These are phyloP conservation scores for Muscicapa adusta DNA, from an alignment of 2,113 vertebrate genomes.

Conservation along the genomic window DNA sequence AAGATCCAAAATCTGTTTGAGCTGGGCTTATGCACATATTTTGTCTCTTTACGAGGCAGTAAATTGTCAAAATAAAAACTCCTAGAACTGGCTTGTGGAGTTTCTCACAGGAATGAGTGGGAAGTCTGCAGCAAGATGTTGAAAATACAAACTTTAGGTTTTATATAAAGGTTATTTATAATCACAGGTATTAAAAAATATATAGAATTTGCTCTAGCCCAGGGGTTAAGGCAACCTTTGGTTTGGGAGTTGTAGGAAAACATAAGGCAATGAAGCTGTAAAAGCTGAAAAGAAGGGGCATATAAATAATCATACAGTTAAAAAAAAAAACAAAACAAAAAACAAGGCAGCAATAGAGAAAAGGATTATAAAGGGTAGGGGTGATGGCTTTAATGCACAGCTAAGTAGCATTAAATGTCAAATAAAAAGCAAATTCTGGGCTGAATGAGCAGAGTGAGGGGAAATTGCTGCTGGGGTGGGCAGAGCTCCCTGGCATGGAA, in stretches of 20 bases:
- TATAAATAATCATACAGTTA: not conserved
- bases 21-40: not conserved
- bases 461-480: not conserved
- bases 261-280: not conserved
- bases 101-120: not conserved
- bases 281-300: not conserved
- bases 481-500: not conserved
- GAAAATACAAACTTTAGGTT: not conserved
- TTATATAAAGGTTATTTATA: not conserved
- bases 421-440: not conserved
- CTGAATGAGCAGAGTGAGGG: not conserved
- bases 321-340: not conserved
- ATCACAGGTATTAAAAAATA: not conserved
- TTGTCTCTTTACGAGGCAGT: not conserved
- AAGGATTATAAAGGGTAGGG: not conserved
- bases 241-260: not conserved
- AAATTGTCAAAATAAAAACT: not conserved
- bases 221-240: not conserved
- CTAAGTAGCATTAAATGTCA: not conserved
- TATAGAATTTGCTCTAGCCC: not conserved
- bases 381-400: not conserved
- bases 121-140: not conserved
- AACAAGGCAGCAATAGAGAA: not conserved
- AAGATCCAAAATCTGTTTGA: not conserved
- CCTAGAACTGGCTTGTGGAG: not conserved